Conservation (phyloP, 2,888 invertebrate species). For the Volucella inflata region DNA sequence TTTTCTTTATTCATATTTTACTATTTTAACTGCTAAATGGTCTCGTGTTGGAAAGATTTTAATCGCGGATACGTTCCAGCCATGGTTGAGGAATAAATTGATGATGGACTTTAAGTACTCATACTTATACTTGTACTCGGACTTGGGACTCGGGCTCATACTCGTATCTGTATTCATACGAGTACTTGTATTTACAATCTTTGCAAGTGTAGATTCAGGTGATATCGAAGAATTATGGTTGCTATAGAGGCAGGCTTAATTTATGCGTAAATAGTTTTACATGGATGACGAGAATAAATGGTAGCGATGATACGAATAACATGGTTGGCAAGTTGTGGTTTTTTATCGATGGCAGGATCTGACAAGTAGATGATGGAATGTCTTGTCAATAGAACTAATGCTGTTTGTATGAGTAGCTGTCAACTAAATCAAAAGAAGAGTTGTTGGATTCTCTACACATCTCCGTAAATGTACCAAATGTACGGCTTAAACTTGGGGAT, state of each 20-base stretch:
- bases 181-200: too few relatives aligned
- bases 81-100: too few relatives aligned
- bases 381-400: slow-evolving; percentile 24
- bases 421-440: too few relatives aligned
- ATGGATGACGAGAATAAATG: background rate
- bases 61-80: slow-evolving; percentile 3
- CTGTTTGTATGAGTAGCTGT: background rate
- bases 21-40: background rate
- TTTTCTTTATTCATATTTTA: background rate
- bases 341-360: slow-evolving; percentile 19
- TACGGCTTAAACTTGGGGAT: too few relatives aligned
- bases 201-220: too few relatives aligned
- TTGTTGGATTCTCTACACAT: too few relatives aligned
- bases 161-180: too few relatives aligned
- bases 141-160: too few relatives aligned
- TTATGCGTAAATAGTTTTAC: background rate
- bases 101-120: too few relatives aligned
- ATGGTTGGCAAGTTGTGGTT: slow-evolving; percentile 20
- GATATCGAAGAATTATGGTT: background rate
- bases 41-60: slow-evolving; percentile 16
- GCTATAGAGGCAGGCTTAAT: background rate
- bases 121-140: too few relatives aligned
- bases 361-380: slow-evolving; percentile 32
- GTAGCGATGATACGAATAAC: slow-evolving; percentile 3
- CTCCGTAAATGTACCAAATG: too few relatives aligned